Base-by-base conservation (phyloP, 2,888 invertebrate species). In the Apodemia mormo region DNA sequence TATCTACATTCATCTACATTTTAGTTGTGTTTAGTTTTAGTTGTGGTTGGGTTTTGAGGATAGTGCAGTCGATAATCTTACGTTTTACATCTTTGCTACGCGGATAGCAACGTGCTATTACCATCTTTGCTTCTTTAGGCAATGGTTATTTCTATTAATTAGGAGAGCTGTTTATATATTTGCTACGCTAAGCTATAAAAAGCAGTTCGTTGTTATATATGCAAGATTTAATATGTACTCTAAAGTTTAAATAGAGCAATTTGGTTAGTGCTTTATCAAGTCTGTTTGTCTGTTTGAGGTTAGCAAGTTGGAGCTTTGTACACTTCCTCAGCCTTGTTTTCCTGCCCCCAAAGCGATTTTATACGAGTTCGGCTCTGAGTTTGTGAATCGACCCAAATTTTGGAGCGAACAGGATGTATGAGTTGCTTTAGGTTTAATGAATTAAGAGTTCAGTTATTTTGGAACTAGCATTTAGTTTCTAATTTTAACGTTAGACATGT, bases 241-340 rank as follows among this genome's bases (percentile, higher is more conserved):
- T 14, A 49, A 49, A 49, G 14, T 49, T 49, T 49, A 49, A 49
- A 49, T 49, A 3, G 12, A 49, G 14, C 49, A 49, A 49, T 49
- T 49, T 49, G 14, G 49, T 12, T 12, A 49, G 12, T 49, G 49
- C 49, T 49, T 49, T 49, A 49, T 49, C 49, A n/a, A 7, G 58
- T 58, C 49, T 52, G 67, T 67, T 65, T 65, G 69, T 69, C 14
- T 66, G 54, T 68, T 70, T 68, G 54, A 66, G 43, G 54, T 54
- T 70, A 22, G 58, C 67, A 54, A 61, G 29, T 68, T 64, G 37
- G 65, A 67, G 45, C 30, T 29, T 29, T 66, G 56, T 71, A 56
- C 67, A 58, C 10, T 58, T 58, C 10, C 58, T 58, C 30, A 14
- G 49, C 4, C 49, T 49, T 58, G 29, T 58, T 58, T 56, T 29